Percentiles rank a stretch among this genome's conserved stretches.
Conservation (phyloP, 2,797 vertebrate species). For the Hyperoplus immaculatus region DNA sequence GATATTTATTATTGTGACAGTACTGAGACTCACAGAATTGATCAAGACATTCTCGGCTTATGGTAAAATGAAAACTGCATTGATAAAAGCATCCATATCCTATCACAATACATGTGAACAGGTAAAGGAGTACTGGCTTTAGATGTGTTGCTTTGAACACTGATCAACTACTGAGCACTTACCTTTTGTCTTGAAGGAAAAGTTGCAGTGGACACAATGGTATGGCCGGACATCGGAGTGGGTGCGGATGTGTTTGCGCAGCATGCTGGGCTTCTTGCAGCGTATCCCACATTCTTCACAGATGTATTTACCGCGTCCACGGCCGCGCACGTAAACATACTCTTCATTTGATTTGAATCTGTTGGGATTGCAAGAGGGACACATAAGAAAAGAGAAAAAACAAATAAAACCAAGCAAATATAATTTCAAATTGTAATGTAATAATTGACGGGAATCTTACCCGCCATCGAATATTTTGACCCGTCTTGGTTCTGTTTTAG, state of each 20-base stretch:
- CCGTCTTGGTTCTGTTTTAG: conserved; percentile 93
- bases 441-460: conserved; percentile 80
- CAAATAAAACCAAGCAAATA: neutral
- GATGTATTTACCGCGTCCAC: conserved; percentile 97
- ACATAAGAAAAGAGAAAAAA: neutral
- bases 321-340: conserved; percentile 97
- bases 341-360: conserved; percentile 99
- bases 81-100: neutral
- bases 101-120: neutral
- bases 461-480: conserved; percentile 99
- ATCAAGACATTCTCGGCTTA: neutral
- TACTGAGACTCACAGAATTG: neutral
- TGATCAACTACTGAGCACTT: conserved; percentile 23
- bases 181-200: conserved; percentile 99
- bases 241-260: conserved; percentile 98
- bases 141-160: neutral
- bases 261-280: conserved; percentile 99
- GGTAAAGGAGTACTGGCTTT: neutral
- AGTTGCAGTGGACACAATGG: conserved; percentile 98
- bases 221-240: conserved; percentile 98
- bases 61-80: neutral
- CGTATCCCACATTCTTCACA: conserved; percentile 99
- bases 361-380: conserved; percentile 36
- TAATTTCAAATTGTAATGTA: neutral
- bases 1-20: neutral